phyloP scores from a whole-genome alignment of 2,113 vertebrate genomes.

The Danio rerio region GRCz12tu NC_133198.1:35622501-35623000 shows the following conservation, averaged over 20 bases:
- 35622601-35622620: neutral
- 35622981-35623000: neutral
- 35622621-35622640: neutral
- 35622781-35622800: constrained; percentile 56
- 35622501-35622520: too few species aligned
- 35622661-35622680: neutral
- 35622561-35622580: too few species aligned
- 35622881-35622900: constrained; percentile 32
- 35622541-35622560: too few species aligned
- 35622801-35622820: constrained; percentile 60
- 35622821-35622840: constrained; percentile 61
- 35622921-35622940: neutral
- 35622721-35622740: constrained; percentile 39
- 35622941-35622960: neutral
- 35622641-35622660: neutral
- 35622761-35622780: constrained; percentile 59
- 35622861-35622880: constrained; percentile 38
- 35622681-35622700: neutral
- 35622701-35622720: constrained; percentile 7
- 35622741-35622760: constrained; percentile 57
- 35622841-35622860: constrained; percentile 52
- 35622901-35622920: neutral
- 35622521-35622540: too few species aligned
- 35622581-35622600: too few species aligned
- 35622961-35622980: neutral